Conservation (phyloP, 2,888 invertebrate species). For the Gerris lacustris region DNA sequence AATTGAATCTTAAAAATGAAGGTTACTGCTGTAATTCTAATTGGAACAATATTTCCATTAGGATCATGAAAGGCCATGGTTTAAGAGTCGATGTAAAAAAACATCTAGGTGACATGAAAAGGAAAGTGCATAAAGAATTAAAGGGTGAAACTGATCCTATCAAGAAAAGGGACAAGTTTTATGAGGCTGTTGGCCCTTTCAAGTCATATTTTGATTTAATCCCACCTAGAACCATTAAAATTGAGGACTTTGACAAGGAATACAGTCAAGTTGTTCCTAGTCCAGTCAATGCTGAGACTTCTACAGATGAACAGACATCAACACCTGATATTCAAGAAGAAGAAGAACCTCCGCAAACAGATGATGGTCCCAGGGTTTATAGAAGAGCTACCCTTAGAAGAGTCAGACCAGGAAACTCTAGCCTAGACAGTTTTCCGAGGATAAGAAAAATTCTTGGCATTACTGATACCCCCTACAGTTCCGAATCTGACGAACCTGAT, state of each 20-base stretch:
- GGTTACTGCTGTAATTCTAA: constrained; percentile 5
- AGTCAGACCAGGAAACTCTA: not conserved
- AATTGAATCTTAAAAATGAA: not conserved
- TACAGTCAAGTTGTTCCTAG: not conserved
- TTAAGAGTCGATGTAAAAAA: constrained; percentile 9
- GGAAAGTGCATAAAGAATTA: not conserved
- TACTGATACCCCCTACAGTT: not conserved
- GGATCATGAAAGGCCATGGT: constrained; percentile 10
- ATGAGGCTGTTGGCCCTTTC: constrained; percentile 1
- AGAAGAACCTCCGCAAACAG: not conserved
- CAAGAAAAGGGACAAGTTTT: constrained; percentile 8
- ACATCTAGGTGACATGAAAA: constrained; percentile 13
- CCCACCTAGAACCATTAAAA: constrained; percentile 15
- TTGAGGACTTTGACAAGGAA: constrained; percentile 7
- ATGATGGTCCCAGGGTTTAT: not conserved
- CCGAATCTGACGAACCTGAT: not conserved
- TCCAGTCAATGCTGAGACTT: not conserved
- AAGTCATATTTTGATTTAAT: constrained; percentile 16
- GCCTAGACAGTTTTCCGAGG: not conserved
- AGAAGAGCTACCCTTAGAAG: not conserved
- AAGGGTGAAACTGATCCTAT: constrained; percentile 10
- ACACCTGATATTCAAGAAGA: not conserved
- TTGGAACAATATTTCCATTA: constrained; percentile 14
- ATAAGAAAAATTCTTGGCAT: not conserved
- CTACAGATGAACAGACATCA: not conserved